Evolutionary conservation across 53 echinoderm and acorn worm species (phyloP), one percentile per base, ranked within the genome.

Genomic region (Stichopus horrens): DNA sequence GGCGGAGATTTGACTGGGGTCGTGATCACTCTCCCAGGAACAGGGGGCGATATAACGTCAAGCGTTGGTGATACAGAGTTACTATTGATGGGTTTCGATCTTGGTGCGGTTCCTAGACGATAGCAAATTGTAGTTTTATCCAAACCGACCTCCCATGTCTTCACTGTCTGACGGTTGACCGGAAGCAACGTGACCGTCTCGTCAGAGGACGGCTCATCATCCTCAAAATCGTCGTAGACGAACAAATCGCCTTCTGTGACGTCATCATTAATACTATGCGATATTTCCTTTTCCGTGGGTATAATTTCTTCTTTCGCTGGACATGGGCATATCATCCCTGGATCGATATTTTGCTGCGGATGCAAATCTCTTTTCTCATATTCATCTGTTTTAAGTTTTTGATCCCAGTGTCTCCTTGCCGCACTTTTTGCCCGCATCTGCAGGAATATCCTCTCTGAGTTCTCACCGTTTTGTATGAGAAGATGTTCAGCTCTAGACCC

Each of bases 71-170:
- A 73, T 0, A 23, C 74, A 21, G 74, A 13, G 9, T 14, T 73
- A 13, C n/a, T 56, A 6, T 23, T 14, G 52, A 22, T 63, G 21
- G 52, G 85, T 21, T 74, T 87, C 11, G 90, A 84, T 10, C 87
- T 89, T 8, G 91, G 90, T 7, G 91, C 79, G 2, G 76, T 75
- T 22, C 91, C 94, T 19, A 94, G 89, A 8, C 94, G 92, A 51
- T 94, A 94, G 59, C 90, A 88, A 19, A 94, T 92, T 4, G 89
- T 88, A 56, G 91, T 87, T 52, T 67, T 53, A 23, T 91, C 92
- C 51, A 51, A 63, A 20, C 81, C 89, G n/a, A 54, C 77, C 14
- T 89, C 80, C 57, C 75, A 74, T 53, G 14, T 87, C 55, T 23
- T 74, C 7, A 74, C 74, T 8, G 56, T 74, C 55, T 74, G 87